Evolutionary conservation across 2,113 vertebrate genomes (phyloP).

Genomic region (Colistium nudipinnis): DNA sequence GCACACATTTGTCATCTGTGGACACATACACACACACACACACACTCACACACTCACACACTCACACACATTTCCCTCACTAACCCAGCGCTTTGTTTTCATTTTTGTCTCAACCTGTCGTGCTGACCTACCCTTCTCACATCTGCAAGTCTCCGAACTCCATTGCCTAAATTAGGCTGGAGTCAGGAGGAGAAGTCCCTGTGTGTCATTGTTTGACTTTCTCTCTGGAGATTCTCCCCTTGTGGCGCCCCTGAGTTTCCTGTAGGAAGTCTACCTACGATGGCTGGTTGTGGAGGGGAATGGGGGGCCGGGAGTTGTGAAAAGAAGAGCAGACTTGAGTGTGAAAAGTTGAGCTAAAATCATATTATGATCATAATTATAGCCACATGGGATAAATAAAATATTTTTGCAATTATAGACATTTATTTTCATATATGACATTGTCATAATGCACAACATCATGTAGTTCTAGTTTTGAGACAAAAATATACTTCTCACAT

Average conservation of each 20-base stretch:
- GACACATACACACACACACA: constrained; percentile 13
- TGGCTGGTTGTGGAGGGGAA: constrained; percentile 14
- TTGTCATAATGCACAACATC: neutral
- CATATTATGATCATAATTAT: neutral
- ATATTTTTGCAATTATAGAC: neutral
- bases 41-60: too few relatives aligned
- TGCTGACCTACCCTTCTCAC: constrained; percentile 22
- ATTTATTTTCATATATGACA: neutral
- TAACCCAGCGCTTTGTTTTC: constrained; percentile 13
- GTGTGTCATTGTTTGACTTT: constrained; percentile 55
- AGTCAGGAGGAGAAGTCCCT: constrained; percentile 34
- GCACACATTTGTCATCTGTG: constrained; percentile 30
- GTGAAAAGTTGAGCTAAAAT: constrained; percentile 38
- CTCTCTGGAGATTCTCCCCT: constrained; percentile 51
- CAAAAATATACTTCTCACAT: neutral
- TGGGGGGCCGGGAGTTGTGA: constrained; percentile 19
- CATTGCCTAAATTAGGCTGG: constrained; percentile 42
- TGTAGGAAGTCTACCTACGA: constrained; percentile 58
- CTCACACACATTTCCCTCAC: constrained; percentile 30
- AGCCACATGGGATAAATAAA: neutral
- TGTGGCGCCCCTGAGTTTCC: constrained; percentile 48
- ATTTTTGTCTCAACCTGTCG: constrained; percentile 46
- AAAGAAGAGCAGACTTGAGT: constrained; percentile 6
- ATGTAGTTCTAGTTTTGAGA: neutral
- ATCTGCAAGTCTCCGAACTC: constrained; percentile 2